These are phyloP conservation scores for Atrina japonica DNA, from an alignment of 2,888 invertebrate species.

Conservation along the genomic window DNA sequence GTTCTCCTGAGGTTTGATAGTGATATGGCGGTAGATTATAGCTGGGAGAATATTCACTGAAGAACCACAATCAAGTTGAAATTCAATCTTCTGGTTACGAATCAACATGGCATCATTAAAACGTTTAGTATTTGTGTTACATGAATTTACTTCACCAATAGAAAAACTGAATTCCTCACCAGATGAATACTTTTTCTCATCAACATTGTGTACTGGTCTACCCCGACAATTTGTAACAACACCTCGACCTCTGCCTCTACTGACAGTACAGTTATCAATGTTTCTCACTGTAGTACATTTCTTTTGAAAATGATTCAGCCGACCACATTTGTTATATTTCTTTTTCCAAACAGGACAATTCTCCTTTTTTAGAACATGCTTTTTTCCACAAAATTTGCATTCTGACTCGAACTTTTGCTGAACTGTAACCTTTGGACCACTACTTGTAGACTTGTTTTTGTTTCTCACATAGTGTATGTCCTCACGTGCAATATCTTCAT, in stretches of 20 bases:
- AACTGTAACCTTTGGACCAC: not conserved
- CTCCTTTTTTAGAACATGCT: slow-evolving; percentile 1
- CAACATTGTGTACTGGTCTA: slow-evolving; percentile 3
- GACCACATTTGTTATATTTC: slow-evolving; percentile 18
- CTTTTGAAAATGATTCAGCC: slow-evolving; percentile 22
- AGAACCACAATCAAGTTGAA: slow-evolving; percentile 33
- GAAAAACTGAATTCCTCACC: slow-evolving; percentile 8
- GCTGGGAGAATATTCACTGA: slow-evolving; percentile 40
- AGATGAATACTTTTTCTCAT: not conserved
- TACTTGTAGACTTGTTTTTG: too few species aligned
- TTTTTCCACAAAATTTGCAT: slow-evolving; percentile 24
- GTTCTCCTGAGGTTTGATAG: too few species aligned
- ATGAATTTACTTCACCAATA: not conserved
- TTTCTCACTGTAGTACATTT: too few species aligned
- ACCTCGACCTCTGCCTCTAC: too few species aligned
- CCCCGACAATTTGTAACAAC: too few species aligned
- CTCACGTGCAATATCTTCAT: slow-evolving; percentile 15
- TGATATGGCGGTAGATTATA: slow-evolving; percentile 29
- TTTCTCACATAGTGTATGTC: slow-evolving; percentile 22
- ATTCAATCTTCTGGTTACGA: slow-evolving; percentile 9
- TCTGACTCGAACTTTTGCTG: not conserved
- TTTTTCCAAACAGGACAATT: slow-evolving; percentile 30
- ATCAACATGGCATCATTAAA: not conserved
- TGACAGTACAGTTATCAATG: too few species aligned
- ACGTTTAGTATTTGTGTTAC: not conserved